phyloP scores from a whole-genome alignment of 2,888 invertebrate genomes.

The Lepidochrysops patricia region DNA sequence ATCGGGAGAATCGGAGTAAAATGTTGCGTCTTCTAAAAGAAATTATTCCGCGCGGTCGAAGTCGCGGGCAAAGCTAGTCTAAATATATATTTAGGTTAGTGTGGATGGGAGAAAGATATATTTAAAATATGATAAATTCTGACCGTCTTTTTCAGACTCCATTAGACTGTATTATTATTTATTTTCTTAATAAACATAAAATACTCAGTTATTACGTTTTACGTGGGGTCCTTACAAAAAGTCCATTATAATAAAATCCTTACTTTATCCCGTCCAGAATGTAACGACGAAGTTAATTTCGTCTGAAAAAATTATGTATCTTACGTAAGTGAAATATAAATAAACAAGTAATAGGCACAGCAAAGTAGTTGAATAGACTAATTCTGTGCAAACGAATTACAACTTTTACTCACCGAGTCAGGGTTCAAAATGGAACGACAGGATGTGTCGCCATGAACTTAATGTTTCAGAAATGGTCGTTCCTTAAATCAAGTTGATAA shows the following conservation, averaged over 20 bases:
- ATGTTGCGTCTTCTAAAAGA: too few species aligned
- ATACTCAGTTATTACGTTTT: too few species aligned
- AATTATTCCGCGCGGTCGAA: too few species aligned
- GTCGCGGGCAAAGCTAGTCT: too few species aligned
- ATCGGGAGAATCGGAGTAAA: too few species aligned
- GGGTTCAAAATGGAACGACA: neutral
- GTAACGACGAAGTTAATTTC: neutral
- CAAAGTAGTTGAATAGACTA: neutral
- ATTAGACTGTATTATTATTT: neutral
- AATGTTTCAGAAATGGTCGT: conserved; percentile 28
- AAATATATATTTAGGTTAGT: too few species aligned
- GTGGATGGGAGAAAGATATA: too few species aligned
- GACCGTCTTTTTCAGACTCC: too few species aligned
- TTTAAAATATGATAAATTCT: too few species aligned
- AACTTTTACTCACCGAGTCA: neutral
- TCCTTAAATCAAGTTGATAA: conserved; percentile 32
- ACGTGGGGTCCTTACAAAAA: neutral
- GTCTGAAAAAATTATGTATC: neutral
- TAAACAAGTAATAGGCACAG: conserved; percentile 5
- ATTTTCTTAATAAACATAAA: too few species aligned
- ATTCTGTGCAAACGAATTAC: neutral
- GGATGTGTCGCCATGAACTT: conserved; percentile 22
- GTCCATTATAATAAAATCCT: neutral
- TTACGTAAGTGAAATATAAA: conserved; percentile 10
- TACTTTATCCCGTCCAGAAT: neutral